Base-by-base conservation (phyloP, 92 coral and sea anemone genomes). In the Siderastrea radians region DNA sequence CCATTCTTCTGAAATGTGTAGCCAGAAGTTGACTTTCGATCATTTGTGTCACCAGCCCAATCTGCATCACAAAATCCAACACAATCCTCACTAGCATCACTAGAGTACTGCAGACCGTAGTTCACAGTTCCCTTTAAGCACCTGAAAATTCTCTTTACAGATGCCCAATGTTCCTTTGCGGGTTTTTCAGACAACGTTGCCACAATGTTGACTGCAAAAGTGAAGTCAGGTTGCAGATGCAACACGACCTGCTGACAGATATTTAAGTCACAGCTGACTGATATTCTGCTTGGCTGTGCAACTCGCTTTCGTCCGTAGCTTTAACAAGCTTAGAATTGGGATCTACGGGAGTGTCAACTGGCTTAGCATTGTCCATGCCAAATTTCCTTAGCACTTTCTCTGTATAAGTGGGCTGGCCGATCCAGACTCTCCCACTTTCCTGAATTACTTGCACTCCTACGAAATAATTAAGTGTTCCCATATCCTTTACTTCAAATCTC, bases 1-100 rank as follows among this genome's bases (percentile, higher is more conserved):
- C 82, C 89, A 71, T 76, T 86, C 75, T 86, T 86, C 62, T 93
- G 93, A 60, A 93, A 93, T 26, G 65, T 77, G 75, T 93, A 90
- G 51, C 93, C 91, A 15, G 92, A 90, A 48, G 96, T 90, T 16
- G 93, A 93, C 88, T 93, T 90, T 43, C 87, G 82, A 80, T 89
- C 93, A 78, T 82, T 78, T 62, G 80, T 47, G 26, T 86, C 93
- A 52, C 93, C 93, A 44, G 83, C 93, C 93, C 91, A 86, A 74
- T 90, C 91, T 10, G 96, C 91, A 82, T 90, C 93, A 85, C 91
- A 49, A 93, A 83, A 81, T 90, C 92, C 92, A 77, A 90, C 90
- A 86, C 93, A 93, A 58, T 85, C 93, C 55, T 69, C 4, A 54
- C 57, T 48, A 49, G 72, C 86, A 57, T 82, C 57, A 53, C 62